Evolutionary conservation across 2,888 invertebrate species (phyloP).

Genomic region (Zygaena filipendulae): DNA sequence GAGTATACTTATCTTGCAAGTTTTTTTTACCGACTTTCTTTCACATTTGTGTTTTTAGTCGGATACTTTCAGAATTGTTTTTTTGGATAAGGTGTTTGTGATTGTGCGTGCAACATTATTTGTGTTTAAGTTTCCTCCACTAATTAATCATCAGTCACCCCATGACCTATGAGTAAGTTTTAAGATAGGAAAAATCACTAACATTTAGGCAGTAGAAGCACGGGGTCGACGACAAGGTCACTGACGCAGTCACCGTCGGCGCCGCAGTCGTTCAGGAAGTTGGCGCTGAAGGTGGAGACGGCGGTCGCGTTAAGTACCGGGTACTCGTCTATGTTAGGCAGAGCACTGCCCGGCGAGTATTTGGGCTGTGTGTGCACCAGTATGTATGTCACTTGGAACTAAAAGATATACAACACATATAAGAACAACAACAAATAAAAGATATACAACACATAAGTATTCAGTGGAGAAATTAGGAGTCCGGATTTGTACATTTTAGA

Average conservation of each 20-base stretch:
- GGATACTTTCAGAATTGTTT: too few relatives aligned
- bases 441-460: background rate
- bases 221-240: slow-evolving; percentile 75
- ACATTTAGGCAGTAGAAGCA: slow-evolving; percentile 70
- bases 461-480: background rate
- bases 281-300: slow-evolving; percentile 81
- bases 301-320: slow-evolving; percentile 93
- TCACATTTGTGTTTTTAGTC: too few relatives aligned
- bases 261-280: slow-evolving; percentile 93
- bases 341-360: slow-evolving; percentile 53
- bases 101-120: too few relatives aligned
- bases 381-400: slow-evolving; percentile 86
- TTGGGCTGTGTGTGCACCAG: slow-evolving; percentile 76
- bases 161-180: too few relatives aligned
- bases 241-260: slow-evolving; percentile 88
- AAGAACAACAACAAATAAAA: slow-evolving; percentile 5
- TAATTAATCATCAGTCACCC: too few relatives aligned
- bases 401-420: too few relatives aligned
- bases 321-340: slow-evolving; percentile 80
- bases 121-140: too few relatives aligned
- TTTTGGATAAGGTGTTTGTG: too few relatives aligned
- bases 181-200: too few relatives aligned
- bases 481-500: background rate
- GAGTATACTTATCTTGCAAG: too few relatives aligned
- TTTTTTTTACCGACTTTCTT: too few relatives aligned